Conservation (phyloP, 2,888 invertebrate genomes). For the Andrena hattorfiana region DNA sequence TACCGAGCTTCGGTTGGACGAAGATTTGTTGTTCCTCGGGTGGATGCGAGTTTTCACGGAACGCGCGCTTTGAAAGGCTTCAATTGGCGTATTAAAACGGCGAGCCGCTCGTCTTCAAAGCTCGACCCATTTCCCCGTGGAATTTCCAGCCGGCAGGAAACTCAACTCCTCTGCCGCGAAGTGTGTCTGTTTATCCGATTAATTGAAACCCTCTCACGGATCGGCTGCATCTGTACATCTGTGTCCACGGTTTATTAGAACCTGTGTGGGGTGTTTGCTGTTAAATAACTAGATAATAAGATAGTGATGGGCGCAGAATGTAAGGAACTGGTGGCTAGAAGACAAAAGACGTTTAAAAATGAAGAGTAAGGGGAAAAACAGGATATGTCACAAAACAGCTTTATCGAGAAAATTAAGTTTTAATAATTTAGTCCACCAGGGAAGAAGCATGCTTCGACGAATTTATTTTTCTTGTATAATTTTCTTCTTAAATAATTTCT, state of each 20-base stretch:
- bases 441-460: too few relatives aligned
- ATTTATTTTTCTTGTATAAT: too few relatives aligned
- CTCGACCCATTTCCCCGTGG: slow-evolving; percentile 50
- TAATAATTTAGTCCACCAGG: too few relatives aligned
- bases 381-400: too few relatives aligned
- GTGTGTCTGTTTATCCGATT: slow-evolving; percentile 44
- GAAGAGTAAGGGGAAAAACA: too few relatives aligned
- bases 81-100: slow-evolving; percentile 51
- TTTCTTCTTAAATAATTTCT: too few relatives aligned
- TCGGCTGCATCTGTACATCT: slow-evolving; percentile 36
- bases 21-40: slow-evolving; percentile 72
- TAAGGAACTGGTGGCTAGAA: too few relatives aligned
- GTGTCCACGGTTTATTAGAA: slow-evolving; percentile 16
- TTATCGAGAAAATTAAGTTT: too few relatives aligned
- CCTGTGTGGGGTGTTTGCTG: background rate
- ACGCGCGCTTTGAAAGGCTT: slow-evolving; percentile 61
- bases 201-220: slow-evolving; percentile 53
- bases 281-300: background rate
- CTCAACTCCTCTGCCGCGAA: slow-evolving; percentile 36
- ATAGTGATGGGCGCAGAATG: background rate
- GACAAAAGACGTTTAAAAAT: too few relatives aligned
- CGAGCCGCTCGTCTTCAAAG: slow-evolving; percentile 47
- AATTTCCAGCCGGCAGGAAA: slow-evolving; percentile 39
- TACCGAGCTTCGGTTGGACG: slow-evolving; percentile 67
- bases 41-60: slow-evolving; percentile 60